These are phyloP conservation scores for Cossypha niveicapilla DNA, from an alignment of 2,797 vertebrate genomes.

Conservation along the genomic window DNA sequence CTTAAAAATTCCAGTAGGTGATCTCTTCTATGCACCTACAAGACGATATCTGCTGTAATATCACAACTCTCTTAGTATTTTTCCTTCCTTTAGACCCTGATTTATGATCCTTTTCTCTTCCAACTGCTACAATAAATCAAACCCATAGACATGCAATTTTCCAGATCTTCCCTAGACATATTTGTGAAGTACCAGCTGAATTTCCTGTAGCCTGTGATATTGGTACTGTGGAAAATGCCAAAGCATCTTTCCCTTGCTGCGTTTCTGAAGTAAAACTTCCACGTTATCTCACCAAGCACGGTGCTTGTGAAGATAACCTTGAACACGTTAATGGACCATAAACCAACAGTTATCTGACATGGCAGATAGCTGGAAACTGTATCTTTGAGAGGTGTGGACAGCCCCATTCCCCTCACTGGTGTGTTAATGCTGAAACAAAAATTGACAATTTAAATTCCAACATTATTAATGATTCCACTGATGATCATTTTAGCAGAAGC, in stretches of 20 bases:
- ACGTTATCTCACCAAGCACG: background rate
- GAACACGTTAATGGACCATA: background rate
- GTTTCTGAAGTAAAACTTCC: constrained; percentile 18
- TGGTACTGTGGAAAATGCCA: background rate
- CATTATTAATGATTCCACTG: constrained; percentile 60
- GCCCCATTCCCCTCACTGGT: background rate
- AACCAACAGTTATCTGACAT: constrained; percentile 7
- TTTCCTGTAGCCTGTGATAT: background rate
- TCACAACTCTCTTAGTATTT: background rate
- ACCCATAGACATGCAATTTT: background rate
- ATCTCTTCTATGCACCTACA: background rate
- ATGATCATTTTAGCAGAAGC: constrained; percentile 55
- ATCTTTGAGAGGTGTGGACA: background rate
- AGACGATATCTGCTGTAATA: background rate
- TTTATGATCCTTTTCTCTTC: constrained; percentile 18
- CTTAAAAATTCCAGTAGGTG: constrained; percentile 16
- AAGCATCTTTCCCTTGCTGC: background rate
- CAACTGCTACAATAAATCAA: constrained; percentile 2
- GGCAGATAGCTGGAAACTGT: background rate
- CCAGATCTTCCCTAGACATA: background rate
- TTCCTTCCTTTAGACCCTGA: constrained; percentile 2
- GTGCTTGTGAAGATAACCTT: constrained; percentile 21
- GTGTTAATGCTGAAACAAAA: constrained; percentile 3
- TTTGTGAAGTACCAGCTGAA: background rate
- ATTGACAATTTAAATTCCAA: constrained; percentile 50